A percentile compares a stretch with the other conserved stretches of the same genome.
Evolutionary conservation across 1,140 invertebrate genomes (phyloP).

Genomic region (Cotesia typhae): DNA sequence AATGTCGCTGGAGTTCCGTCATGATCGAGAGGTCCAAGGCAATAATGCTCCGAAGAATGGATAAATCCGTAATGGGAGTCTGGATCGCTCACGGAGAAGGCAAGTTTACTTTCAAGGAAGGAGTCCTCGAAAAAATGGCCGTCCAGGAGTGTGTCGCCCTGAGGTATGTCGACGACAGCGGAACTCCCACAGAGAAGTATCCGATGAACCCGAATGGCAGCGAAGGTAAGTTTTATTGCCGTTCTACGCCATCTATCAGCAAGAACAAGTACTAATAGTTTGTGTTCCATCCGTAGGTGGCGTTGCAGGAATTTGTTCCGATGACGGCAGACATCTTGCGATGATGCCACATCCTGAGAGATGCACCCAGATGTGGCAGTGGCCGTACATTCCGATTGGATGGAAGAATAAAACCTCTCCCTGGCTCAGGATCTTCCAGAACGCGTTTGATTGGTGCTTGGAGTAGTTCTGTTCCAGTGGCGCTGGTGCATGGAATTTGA

Average conservation of each 20-base stretch:
- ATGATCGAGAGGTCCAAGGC: conserved; percentile 76
- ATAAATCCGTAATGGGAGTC: conserved; percentile 83
- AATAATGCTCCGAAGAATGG: conserved; percentile 91
- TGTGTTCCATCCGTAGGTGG: conserved; percentile 66
- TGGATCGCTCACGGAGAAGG: conserved; percentile 99
- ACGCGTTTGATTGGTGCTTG: conserved; percentile 85
- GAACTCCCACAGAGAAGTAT: conserved; percentile 80
- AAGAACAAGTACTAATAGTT: conserved; percentile 81
- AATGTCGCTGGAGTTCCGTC: conserved; percentile 91
- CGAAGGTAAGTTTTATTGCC: conserved; percentile 62
- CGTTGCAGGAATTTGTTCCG: conserved; percentile 88
- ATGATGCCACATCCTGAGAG: conserved; percentile 99
- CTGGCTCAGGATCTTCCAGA: conserved; percentile 91
- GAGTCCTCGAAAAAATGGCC: conserved; percentile 69
- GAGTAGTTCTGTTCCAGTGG: too few species aligned
- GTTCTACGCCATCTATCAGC: not conserved
- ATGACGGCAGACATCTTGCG: conserved; percentile 91
- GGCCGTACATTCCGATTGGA: conserved; percentile 75
- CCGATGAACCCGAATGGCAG: conserved; percentile 96
- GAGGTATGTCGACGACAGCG: conserved; percentile 85
- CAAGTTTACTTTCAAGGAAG: conserved; percentile 70
- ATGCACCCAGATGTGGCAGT: conserved; percentile 85
- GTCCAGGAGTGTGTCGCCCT: conserved; percentile 76
- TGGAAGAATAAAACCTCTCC: conserved; percentile 75
- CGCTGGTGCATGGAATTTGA: too few species aligned